These are phyloP conservation scores for Ptyas mucosa DNA, from an alignment of 2,113 vertebrate species.

Conservation along the genomic window DNA sequence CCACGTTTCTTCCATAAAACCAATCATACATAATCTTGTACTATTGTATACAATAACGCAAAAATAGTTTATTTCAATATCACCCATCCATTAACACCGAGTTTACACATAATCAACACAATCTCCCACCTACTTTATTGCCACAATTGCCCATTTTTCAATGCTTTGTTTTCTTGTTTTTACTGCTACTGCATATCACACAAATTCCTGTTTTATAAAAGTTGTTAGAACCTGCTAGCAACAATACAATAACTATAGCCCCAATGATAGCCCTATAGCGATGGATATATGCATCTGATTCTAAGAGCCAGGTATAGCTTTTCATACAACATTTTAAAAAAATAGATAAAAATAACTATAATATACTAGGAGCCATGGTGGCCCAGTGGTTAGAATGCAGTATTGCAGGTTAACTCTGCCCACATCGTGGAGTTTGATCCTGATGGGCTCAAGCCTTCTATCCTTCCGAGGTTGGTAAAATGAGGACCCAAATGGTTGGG, in stretches of 20 bases:
- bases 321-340: not conserved
- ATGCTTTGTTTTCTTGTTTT: not conserved
- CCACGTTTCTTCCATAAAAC: not conserved
- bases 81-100: not conserved
- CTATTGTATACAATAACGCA: not conserved
- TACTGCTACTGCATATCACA: not conserved
- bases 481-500: not conserved
- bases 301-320: not conserved
- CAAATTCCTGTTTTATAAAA: not conserved
- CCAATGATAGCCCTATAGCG: not conserved
- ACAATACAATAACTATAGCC: not conserved
- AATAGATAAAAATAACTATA: not conserved
- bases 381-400: not conserved
- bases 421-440: too few relatives aligned
- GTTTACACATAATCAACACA: not conserved
- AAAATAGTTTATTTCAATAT: not conserved
- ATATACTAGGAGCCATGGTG: not conserved
- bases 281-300: not conserved
- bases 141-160: not conserved
- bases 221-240: not conserved
- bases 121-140: not conserved
- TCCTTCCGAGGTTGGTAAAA: not conserved
- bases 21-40: not conserved
- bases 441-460: not conserved
- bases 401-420: not conserved